phyloP scores from a whole-genome alignment of 2,113 vertebrate species.

The Monarcha castaneiventris region DNA sequence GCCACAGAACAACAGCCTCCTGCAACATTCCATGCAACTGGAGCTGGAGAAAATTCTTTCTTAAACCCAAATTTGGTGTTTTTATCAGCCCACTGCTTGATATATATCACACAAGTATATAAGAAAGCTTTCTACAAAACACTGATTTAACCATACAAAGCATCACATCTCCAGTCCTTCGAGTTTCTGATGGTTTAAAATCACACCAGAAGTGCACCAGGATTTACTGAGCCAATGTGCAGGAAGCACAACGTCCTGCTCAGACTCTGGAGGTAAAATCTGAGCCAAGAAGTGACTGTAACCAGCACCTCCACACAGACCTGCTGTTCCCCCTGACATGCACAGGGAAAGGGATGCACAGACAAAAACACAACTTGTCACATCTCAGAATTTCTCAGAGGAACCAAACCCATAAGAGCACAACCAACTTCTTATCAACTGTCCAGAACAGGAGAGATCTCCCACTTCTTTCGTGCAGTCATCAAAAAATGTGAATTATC shows the following conservation, averaged over 20 bases:
- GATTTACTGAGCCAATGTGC: background rate
- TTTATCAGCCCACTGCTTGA: background rate
- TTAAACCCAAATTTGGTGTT: background rate
- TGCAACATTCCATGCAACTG: background rate
- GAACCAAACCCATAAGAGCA: background rate
- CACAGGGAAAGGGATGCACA: background rate
- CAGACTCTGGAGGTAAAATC: background rate
- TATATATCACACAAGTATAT: rapidly evolving
- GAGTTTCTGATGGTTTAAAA: background rate
- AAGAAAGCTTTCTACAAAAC: background rate
- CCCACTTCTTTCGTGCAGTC: background rate
- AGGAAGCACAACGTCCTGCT: background rate
- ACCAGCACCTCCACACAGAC: background rate
- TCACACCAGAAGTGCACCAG: background rate
- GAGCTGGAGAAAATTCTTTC: background rate
- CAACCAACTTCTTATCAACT: background rate
- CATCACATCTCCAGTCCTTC: rapidly evolving
- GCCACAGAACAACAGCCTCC: background rate
- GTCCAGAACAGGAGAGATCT: background rate
- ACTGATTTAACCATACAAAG: rapidly evolving
- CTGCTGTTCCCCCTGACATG: background rate
- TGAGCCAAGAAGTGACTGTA: background rate
- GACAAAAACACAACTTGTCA: background rate
- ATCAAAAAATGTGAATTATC: background rate
- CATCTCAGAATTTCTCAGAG: background rate